phyloP scores from a whole-genome alignment of 1,140 invertebrate species.

The Pseudomyrmex gracilis region DNA sequence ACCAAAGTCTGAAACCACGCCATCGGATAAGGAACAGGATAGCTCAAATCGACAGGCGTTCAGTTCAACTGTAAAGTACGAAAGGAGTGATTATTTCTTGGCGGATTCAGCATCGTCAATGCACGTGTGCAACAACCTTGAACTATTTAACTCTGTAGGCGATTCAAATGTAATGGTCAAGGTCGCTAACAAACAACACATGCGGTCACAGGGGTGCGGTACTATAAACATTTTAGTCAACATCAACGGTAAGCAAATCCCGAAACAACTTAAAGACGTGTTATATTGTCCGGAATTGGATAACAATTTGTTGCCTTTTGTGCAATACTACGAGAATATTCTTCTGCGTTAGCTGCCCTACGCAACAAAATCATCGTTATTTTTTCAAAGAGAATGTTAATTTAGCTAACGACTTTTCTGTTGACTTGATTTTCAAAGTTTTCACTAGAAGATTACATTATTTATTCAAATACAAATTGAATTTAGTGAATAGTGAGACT shows the following conservation, averaged over 20 bases:
- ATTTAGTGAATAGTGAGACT: no score
- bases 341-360: no score
- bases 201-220: not conserved
- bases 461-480: no score
- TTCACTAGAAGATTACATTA: no score
- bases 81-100: not conserved
- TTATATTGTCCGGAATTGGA: constrained; percentile 1
- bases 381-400: no score
- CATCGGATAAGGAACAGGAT: not conserved
- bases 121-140: not conserved
- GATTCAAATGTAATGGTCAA: not conserved
- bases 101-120: not conserved
- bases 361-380: no score
- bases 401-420: no score
- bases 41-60: not conserved
- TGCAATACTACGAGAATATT: no score
- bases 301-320: not conserved
- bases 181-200: not conserved
- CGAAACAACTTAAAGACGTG: not conserved
- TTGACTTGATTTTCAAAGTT: no score
- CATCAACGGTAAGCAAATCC: not conserved
- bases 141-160: not conserved
- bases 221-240: not conserved
- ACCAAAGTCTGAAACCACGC: not conserved
- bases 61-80: no score